Evolutionary conservation across 1,140 invertebrate genomes (phyloP), one percentile per base, ranked within the genome.

Genomic region (Caenorhabditis tropicalis): DNA sequence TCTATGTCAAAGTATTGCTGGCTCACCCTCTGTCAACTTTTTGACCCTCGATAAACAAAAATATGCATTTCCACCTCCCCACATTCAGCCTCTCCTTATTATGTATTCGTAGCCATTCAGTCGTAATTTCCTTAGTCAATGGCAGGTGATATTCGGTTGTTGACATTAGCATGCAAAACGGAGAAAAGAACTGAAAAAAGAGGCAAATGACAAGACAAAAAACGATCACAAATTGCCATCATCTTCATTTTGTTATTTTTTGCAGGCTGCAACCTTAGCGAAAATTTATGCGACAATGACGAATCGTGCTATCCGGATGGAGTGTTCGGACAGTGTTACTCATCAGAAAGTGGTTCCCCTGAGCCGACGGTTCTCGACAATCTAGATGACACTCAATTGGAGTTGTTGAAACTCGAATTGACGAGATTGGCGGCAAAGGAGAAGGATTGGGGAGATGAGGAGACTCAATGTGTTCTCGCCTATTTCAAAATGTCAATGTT

Each of bases 221-320:
- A 31, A 60, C 1, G n/a, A n/a, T n/a, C n/a, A n/a, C n/a, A n/a
- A n/a, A n/a, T n/a, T n/a, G n/a, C n/a, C n/a, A n/a, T n/a, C n/a
- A n/a, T n/a, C n/a, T n/a, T n/a, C n/a, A n/a, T n/a, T n/a, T n/a
- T 12, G 7, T 21, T 33, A 29, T 36, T 36, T 24, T 24, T 46
- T 74, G 43, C 65, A 74, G 65, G 65, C 36, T 74, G 65, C 65
- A 74, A 39, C 36, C 65, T 74, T 74, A 74, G 65, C 65, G 65
- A 74, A 46, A 74, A 74, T 39, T 43, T 74, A 74, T 74, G 65
- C 65, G 65, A 74, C 65, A 43, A 74, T 74, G 65, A 74, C 21
- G 65, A 74, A 74, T 81, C 92, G 92, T 82, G 94, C 93, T 33
- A 94, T 56, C 31, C 84, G 53, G 86, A 87, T 43, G 86, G 86